Percentiles rank a stretch among this genome's conserved stretches.
These are phyloP conservation scores for Loripinus fragilis DNA, from an alignment of 2,888 invertebrate genomes.

Conservation along the genomic window DNA sequence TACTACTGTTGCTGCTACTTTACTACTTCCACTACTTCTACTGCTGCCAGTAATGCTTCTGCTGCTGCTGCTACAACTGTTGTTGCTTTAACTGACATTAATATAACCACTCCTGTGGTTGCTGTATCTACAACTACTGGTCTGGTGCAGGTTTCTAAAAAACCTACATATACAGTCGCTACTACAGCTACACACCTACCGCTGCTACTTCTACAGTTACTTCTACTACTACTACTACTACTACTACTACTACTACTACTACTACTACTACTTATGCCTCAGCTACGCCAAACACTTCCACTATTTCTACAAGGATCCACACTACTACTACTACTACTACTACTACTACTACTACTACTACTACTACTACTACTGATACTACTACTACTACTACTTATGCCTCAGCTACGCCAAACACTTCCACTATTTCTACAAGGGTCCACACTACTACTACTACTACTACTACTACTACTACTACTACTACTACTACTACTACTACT, in stretches of 20 bases:
- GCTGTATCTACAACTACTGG: conserved; percentile 22
- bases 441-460: too few species aligned
- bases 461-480: conserved; percentile 14
- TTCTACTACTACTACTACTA: conserved; percentile 24
- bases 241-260: conserved; percentile 24
- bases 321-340: background rate
- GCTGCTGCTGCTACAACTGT: conserved; percentile 21
- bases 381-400: background rate
- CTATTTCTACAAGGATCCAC: background rate
- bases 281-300: background rate
- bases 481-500: conserved; percentile 16
- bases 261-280: conserved; percentile 5
- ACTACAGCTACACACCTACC: too few species aligned
- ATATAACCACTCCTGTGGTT: conserved; percentile 9
- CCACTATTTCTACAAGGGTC: background rate
- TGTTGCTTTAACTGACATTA: conserved; percentile 9
- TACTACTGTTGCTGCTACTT: background rate
- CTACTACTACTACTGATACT: conserved; percentile 19
- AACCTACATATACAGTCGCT: conserved; percentile 3
- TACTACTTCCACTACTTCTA: too few species aligned
- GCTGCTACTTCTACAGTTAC: background rate
- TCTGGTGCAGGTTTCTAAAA: too few species aligned
- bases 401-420: background rate
- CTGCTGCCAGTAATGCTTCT: conserved; percentile 4
- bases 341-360: conserved; percentile 15